Base-by-base conservation (phyloP, 1,140 invertebrate species). In the Muscidifurax raptorellus region DNA sequence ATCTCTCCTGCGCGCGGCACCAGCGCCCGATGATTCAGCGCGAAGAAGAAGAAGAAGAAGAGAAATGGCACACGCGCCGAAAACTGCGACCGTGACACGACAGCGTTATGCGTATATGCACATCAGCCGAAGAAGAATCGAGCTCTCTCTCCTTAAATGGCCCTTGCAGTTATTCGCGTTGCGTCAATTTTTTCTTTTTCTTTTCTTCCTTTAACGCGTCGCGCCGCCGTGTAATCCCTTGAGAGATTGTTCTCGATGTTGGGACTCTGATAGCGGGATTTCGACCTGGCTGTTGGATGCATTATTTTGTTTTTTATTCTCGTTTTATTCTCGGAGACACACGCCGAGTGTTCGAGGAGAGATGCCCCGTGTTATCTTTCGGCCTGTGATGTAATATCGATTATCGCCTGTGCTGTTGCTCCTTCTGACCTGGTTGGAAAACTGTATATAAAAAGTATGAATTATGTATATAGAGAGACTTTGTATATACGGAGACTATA, bases 131-230 rank as follows among this genome's bases (percentile, higher is more conserved):
- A 52, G 80, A 80, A 86, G 52, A 66, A 67, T 79, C 78, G 47
- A 66, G 83, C 87, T 89, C 87, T 89, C 88, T 88, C 88, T 88
- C 88, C 88, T 87, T 89, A 89, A 89, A 89, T 86, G 87, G 88
- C 85, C 44, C 66, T 67, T 72, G 80, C 85, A 75, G 76, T 80
- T 87, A 80, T 83, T 85, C 85, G 32, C 12, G 47, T 75, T 36
- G 15, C 18, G 15, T 40, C 27, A 22, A 83, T 30, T 28, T 28
- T 64, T 18, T 75, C 47, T 66, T 18, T 22, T 18, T 64, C 40
- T 77, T 72, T 72, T 69, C 30, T 28, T 75, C 15, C 44, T 40
- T 44, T 28, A 32, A 30, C 69, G 69, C 5, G 69, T 72, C 32
- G 27, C 69, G 27, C 28, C 12, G 15, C 44, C 13, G 15, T 47